These are phyloP conservation scores for Phenganax subtilis DNA, from an alignment of 92 coral and sea anemone species.

Conservation along the genomic window DNA sequence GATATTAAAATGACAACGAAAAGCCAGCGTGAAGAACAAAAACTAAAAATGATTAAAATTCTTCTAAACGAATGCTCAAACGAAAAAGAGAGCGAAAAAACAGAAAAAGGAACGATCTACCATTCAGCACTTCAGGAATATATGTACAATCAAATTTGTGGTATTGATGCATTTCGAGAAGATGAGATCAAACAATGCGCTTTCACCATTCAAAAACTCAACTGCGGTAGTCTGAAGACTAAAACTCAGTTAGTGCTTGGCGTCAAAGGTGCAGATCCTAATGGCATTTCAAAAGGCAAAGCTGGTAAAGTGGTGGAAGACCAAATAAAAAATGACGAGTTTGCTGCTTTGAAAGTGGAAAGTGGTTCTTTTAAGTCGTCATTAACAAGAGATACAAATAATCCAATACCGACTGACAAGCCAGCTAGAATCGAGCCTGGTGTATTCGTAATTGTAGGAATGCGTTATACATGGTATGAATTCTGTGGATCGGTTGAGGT, in stretches of 20 bases:
- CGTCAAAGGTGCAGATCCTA: constrained; percentile 3
- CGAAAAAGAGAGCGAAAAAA: background rate
- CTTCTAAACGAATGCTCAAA: constrained; percentile 5
- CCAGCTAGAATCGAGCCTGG: constrained; percentile 42
- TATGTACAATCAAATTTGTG: constrained; percentile 20
- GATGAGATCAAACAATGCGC: background rate
- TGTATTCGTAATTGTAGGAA: constrained; percentile 59
- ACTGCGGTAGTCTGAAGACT: constrained; percentile 23
- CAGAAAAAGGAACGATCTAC: background rate
- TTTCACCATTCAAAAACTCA: background rate
- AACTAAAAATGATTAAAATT: too few relatives aligned
- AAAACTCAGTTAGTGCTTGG: constrained; percentile 1
- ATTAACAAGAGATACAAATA: background rate
- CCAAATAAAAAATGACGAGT: background rate
- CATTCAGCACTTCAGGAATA: background rate
- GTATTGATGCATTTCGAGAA: background rate
- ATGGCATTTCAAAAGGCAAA: background rate
- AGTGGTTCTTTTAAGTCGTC: background rate
- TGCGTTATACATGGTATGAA: constrained; percentile 78
- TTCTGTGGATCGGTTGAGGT: constrained; percentile 58
- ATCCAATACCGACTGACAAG: background rate
- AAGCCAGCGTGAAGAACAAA: background rate
- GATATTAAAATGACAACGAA: background rate
- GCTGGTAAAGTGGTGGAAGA: background rate
- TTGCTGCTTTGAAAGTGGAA: background rate